Evolutionary conservation across 2,113 vertebrate species (phyloP).

Genomic region (Lepus europaeus): DNA sequence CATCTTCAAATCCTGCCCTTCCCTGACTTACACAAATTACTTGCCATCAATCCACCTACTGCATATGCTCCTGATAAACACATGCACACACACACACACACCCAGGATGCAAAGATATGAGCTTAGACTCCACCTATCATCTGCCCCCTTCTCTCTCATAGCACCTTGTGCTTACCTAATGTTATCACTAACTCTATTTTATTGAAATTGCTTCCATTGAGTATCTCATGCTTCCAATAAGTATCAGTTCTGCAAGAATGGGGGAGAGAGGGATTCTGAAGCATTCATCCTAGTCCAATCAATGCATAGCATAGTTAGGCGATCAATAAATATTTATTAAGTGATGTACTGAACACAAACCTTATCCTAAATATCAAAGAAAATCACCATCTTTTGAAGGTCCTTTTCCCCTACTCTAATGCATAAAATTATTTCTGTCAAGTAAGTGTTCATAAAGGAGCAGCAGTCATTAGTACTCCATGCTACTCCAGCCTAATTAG

Average conservation of each 20-base stretch:
- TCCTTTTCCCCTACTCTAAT: background rate
- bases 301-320: background rate
- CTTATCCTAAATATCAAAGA: constrained; percentile 27
- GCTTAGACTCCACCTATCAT: background rate
- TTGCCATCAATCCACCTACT: background rate
- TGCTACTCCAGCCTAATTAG: constrained; percentile 24
- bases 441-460: constrained; percentile 22
- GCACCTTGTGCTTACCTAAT: background rate
- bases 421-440: constrained; percentile 25
- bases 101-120: background rate
- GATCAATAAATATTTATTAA: constrained; percentile 4
- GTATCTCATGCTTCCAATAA: background rate
- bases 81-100: too few species aligned
- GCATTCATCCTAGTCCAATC: background rate
- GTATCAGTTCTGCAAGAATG: constrained; percentile 21
- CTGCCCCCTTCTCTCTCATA: background rate
- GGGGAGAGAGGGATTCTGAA: background rate
- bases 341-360: constrained; percentile 6
- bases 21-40: background rate
- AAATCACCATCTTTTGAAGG: constrained; percentile 20
- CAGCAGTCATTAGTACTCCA: background rate
- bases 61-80: too few species aligned
- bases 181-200: background rate
- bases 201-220: background rate
- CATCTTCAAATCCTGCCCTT: background rate